Conservation (phyloP, 2,888 invertebrate species). For the Oscheius sp. region DNA sequence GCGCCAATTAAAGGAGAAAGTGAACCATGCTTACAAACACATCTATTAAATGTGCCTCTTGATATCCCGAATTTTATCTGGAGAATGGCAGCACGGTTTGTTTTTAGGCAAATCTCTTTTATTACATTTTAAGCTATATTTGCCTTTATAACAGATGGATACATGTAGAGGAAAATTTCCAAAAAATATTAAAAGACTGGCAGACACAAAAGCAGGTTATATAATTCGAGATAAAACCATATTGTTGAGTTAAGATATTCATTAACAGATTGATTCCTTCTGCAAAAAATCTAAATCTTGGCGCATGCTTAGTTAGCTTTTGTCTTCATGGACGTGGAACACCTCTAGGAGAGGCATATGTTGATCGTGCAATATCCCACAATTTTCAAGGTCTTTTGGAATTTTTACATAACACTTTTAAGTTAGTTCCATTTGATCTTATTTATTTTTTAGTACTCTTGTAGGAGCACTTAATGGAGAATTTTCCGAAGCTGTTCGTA, state of each 20-base stretch:
- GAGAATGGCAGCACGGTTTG: background rate
- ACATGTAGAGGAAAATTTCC: background rate
- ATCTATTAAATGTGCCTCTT: background rate
- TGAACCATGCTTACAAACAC: background rate
- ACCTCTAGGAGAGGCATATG: conserved; percentile 1
- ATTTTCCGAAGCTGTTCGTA: conserved; percentile 17
- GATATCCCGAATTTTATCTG: background rate
- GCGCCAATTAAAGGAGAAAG: background rate
- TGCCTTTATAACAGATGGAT: conserved; percentile 1
- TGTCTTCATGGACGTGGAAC: conserved; percentile 6
- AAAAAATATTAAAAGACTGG: conserved; percentile 18
- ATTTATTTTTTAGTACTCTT: background rate
- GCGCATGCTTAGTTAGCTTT: conserved; percentile 2
- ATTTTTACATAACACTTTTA: background rate
- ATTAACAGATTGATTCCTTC: conserved; percentile 4
- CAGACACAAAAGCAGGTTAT: conserved; percentile 18
- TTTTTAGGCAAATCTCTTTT: background rate
- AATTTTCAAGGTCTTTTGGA: conserved; percentile 1
- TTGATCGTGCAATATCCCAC: background rate
- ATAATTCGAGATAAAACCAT: background rate
- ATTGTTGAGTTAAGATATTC: conserved; percentile 19
- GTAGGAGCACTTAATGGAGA: conserved; percentile 1
- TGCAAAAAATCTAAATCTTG: conserved; percentile 15
- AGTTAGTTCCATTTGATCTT: background rate
- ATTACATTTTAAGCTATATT: conserved; percentile 2